Percentiles rank a stretch among this genome's conserved stretches.
Conservation (phyloP, 2,888 invertebrate genomes). For the Epirrita christyi region DNA sequence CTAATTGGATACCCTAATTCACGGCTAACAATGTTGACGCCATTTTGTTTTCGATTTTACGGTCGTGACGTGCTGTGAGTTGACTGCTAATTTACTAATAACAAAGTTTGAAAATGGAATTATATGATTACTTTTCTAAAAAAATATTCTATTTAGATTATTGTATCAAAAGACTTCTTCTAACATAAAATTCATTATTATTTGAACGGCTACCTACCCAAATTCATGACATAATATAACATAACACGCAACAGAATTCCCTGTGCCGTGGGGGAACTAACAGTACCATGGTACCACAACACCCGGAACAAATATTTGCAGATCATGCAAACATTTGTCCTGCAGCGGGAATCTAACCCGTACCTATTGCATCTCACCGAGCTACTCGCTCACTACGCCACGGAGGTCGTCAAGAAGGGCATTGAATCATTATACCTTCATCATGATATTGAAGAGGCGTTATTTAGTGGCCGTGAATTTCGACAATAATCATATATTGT, state of each 20-base stretch:
- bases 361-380: too few relatives aligned
- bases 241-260: too few relatives aligned
- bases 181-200: slow-evolving; percentile 9
- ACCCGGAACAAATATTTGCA: too few relatives aligned
- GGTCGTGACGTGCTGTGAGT: slow-evolving; percentile 18
- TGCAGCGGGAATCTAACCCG: too few relatives aligned
- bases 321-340: too few relatives aligned
- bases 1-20: slow-evolving; percentile 56
- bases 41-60: slow-evolving; percentile 32
- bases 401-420: too few relatives aligned
- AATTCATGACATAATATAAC: slow-evolving; percentile 13
- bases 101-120: slow-evolving; percentile 17
- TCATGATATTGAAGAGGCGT: slow-evolving; percentile 35
- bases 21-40: slow-evolving; percentile 36
- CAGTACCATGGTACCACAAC: too few relatives aligned
- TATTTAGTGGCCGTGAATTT: slow-evolving; percentile 54
- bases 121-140: slow-evolving; percentile 23
- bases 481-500: slow-evolving; percentile 76
- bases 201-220: slow-evolving; percentile 5
- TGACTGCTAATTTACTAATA: slow-evolving; percentile 29
- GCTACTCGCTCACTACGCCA: too few relatives aligned
- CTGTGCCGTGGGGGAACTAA: too few relatives aligned
- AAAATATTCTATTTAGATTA: too few relatives aligned
- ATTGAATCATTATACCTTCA: slow-evolving; percentile 25
- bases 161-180: slow-evolving; percentile 17